These are phyloP conservation scores for Acanthoscelides obtectus DNA, from an alignment of 2,888 invertebrate genomes.

Conservation along the genomic window DNA sequence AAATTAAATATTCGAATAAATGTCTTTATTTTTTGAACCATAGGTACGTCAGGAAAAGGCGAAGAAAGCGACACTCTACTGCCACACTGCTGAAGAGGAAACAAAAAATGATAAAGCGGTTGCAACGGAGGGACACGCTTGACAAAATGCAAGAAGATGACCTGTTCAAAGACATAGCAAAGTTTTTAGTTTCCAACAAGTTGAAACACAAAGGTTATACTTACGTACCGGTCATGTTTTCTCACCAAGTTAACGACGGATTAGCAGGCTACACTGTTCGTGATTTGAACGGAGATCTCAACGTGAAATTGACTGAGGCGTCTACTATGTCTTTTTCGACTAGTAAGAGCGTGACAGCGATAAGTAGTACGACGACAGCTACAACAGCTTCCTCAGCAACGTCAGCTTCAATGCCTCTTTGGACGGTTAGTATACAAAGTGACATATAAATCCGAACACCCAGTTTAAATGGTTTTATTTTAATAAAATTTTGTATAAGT, in stretches of 20 bases:
- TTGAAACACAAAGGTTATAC: conserved; percentile 23
- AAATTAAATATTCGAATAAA: too few relatives aligned
- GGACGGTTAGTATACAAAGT: not conserved
- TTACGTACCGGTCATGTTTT: conserved; percentile 26
- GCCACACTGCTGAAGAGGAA: conserved; percentile 17
- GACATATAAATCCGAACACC: too few relatives aligned
- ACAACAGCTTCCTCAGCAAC: not conserved
- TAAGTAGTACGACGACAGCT: not conserved
- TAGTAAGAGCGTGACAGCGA: not conserved
- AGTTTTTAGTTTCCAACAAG: conserved; percentile 23
- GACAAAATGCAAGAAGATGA: conserved; percentile 9
- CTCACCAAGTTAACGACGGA: not conserved
- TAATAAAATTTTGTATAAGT: too few relatives aligned
- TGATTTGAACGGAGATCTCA: not conserved
- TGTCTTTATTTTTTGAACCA: too few relatives aligned
- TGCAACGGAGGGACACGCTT: not conserved
- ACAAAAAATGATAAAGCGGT: conserved; percentile 12
- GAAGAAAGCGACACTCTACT: conserved; percentile 21
- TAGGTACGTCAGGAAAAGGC: conserved; percentile 16
- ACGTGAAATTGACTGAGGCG: not conserved
- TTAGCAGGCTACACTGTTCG: not conserved
- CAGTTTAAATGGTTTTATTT: too few relatives aligned
- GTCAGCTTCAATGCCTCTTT: too few relatives aligned
- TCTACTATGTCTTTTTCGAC: not conserved
- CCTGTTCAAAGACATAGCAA: conserved; percentile 19